Evolutionary conservation across 2,888 invertebrate species (phyloP), one percentile per base, ranked within the genome.

Genomic region (Machimus rusticus): DNA sequence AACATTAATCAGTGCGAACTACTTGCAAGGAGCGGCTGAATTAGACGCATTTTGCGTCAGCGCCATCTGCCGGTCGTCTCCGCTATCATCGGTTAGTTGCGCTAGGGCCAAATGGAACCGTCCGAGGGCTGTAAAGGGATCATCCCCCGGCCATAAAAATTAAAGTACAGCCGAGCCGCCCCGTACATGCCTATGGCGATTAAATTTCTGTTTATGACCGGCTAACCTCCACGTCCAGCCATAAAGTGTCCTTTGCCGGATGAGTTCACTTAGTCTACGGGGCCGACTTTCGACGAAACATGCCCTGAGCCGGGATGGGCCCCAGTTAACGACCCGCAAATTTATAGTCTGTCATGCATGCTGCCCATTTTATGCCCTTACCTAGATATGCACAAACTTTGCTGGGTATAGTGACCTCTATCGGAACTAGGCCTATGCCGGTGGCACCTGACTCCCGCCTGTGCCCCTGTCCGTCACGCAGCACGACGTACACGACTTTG

Each of bases 201-300:
- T 81, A 81, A 81, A 81, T 81, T 66, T 81, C 81, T 51, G 81
- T 81, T 81, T 81, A 81, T 34, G 81, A 81, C 81, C 81, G 34
- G 46, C 82, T 82, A 37, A 82, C 82, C 57, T 82, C 82, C 82
- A 57, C 57, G 57, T 82, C 37, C 82, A 66, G 19, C 57, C 51
- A 55, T 81, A 82, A 57, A 82, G 34, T 82, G 82, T 82, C 82
- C 82, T 82, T 82, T 57, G 12, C 37, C 57, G 19, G 82, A 66
- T 82, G 55, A 66, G 66, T 82, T 57, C 57, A 82, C 57, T 66
- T 66, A 66, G 66, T 28, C 28, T 66, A 19, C 28, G 66, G 66
- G 28, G 23, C 66, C 66, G 66, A 66, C 12, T 23, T 66, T 23
- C 28, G 66, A 23, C 8, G 19, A 23, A 23, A 66, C 66, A 66